phyloP scores from a whole-genome alignment of 2,888 invertebrate species.

The Julus scandinavius region DNA sequence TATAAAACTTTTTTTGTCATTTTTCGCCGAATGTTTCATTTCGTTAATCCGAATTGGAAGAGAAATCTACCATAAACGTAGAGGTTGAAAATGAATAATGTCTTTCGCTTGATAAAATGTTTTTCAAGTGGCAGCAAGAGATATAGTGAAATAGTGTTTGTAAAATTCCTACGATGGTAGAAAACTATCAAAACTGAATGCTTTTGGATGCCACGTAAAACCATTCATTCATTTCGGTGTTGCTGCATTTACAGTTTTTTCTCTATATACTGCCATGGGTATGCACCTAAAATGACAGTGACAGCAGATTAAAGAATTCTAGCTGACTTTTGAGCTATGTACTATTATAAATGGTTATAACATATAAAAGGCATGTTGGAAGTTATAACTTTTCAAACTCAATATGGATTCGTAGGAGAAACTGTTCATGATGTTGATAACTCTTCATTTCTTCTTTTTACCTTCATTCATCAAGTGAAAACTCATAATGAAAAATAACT shows the following conservation, averaged over 20 bases:
- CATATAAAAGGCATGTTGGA: not conserved
- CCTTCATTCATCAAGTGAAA: not conserved
- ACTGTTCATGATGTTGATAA: not conserved
- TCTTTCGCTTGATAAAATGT: not conserved
- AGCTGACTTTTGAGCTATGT: not conserved
- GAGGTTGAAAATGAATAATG: not conserved
- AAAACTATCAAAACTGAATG: not conserved
- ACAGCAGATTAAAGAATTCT: not conserved
- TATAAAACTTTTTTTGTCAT: not conserved
- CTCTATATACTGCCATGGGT: not conserved
- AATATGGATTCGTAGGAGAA: not conserved
- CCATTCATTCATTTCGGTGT: not conserved
- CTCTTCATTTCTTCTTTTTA: not conserved
- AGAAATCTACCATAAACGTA: not conserved
- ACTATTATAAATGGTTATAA: not conserved
- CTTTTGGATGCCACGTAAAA: not conserved
- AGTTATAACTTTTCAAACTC: not conserved
- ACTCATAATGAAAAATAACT: not conserved
- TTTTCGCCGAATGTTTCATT: not conserved
- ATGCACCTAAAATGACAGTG: not conserved
- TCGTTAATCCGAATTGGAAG: not conserved
- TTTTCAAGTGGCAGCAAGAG: constrained; percentile 22
- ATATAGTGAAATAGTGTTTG: constrained; percentile 33
- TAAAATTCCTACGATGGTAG: not conserved
- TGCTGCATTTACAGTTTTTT: not conserved